Evolutionary conservation across 2,888 invertebrate genomes (phyloP), one percentile per base, ranked within the genome.

Genomic region (Diplazon laetatorius): DNA sequence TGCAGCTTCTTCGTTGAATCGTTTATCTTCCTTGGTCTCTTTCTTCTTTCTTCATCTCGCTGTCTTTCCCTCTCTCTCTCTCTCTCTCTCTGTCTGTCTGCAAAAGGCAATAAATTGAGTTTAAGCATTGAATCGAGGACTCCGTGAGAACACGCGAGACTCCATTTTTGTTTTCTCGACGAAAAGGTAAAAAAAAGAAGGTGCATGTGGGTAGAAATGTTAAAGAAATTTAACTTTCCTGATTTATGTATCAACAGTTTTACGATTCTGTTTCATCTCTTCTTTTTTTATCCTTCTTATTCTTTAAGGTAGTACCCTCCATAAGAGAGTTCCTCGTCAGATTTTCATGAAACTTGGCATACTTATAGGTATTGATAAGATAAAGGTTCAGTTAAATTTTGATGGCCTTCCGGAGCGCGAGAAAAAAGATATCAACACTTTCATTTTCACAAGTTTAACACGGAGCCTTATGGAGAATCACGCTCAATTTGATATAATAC

Each of bases 171-270:
- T 14, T 9, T 2, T 14, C 30, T 55, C 14, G 9, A 10, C 20
- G 22, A 42, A 30, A 50, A 65, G 18, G 46, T 30, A 46, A 37
- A 10, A 68, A 57, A 60, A 48, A 55, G 39, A 72, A 9, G 44
- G 65, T 62, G 71, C 66, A 75, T 59, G 65, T 75, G 71, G 63
- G 44, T 42, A 25, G 25, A 46, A 66, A 62, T 48, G n/a, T 48
- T 55, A 37, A 48, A 20, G 59, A n/a, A n/a, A n/a, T 22, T 30
- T 52, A 55, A 78, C 59, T 66, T 65, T 59, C 60, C 62, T 78
- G 65, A 69, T 75, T 55, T 75, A 68, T 46, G 37, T 59, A 39
- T 66, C 18, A n/a, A 20, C 9, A 35, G n/a, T 12, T 30, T 52
- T 30, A 14, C 6, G 14, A 4, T 6, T 9, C 0, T 12, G 2